Conservation (phyloP, 1,140 invertebrate genomes). For the Drosophila elegans region DNA sequence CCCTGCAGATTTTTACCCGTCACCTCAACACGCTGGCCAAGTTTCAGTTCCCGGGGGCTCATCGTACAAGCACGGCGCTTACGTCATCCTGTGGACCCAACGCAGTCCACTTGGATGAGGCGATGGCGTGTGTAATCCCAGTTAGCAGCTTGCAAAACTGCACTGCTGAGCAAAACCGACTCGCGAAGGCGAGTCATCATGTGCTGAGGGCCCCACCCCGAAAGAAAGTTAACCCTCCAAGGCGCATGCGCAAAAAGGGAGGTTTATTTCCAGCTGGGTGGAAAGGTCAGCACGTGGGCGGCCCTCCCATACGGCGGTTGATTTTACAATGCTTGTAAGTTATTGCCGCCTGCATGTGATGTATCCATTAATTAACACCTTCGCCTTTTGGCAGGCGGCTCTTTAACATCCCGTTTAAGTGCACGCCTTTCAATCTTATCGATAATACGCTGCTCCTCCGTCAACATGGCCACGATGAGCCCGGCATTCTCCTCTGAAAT, state of each 20-base stretch:
- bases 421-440: background rate
- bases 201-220: conserved; percentile 62
- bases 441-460: conserved; percentile 1
- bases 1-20: conserved; percentile 92
- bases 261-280: conserved; percentile 1
- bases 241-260: conserved; percentile 56
- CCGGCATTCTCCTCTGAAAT: conserved; percentile 6
- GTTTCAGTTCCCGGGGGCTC: conserved; percentile 85
- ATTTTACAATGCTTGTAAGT: background rate
- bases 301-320: background rate
- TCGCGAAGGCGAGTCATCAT: conserved; percentile 50
- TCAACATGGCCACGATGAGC: conserved; percentile 10
- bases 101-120: conserved; percentile 37
- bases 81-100: conserved; percentile 66
- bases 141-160: conserved; percentile 53
- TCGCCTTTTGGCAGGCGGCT: background rate
- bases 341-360: no score
- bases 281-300: conserved; percentile 10
- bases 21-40: conserved; percentile 92
- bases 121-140: conserved; percentile 64
- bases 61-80: conserved; percentile 43
- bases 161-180: conserved; percentile 55
- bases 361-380: background rate
- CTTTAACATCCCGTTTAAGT: background rate
- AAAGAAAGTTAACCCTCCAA: conserved; percentile 1